phyloP scores from a whole-genome alignment of 2,797 vertebrate genomes.

The Hozukius guyotensis region DNA sequence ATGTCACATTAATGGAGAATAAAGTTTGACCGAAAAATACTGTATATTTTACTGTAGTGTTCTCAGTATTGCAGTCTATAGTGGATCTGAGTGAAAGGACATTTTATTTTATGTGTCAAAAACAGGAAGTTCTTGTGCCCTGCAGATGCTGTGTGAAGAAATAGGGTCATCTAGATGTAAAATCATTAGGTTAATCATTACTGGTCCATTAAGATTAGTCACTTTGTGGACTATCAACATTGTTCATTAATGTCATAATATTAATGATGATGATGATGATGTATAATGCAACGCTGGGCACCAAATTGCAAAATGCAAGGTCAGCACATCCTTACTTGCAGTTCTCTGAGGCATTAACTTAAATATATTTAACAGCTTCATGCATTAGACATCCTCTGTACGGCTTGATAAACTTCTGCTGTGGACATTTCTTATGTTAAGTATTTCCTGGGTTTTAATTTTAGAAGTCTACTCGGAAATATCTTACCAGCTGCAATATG shows the following conservation, averaged over 20 bases:
- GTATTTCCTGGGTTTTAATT: background rate
- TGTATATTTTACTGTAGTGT: background rate
- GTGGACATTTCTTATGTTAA: background rate
- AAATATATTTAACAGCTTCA: background rate
- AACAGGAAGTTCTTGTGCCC: background rate
- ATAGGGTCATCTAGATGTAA: background rate
- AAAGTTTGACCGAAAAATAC: background rate
- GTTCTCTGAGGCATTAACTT: background rate
- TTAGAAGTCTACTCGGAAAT: background rate
- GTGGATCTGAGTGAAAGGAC: background rate
- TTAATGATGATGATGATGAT: background rate
- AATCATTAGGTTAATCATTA: background rate
- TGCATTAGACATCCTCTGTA: background rate
- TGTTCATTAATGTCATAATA: background rate
- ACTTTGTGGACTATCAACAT: background rate
- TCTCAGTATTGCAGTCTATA: background rate
- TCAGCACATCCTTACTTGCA: background rate
- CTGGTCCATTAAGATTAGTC: background rate
- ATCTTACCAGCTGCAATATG: background rate
- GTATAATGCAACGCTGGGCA: background rate
- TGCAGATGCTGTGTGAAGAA: background rate
- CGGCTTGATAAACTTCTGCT: background rate
- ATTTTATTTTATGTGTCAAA: background rate
- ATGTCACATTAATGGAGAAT: background rate
- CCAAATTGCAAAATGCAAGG: background rate